Evolutionary conservation across 2,888 invertebrate genomes (phyloP).

Genomic region (Salticus scenicus): DNA sequence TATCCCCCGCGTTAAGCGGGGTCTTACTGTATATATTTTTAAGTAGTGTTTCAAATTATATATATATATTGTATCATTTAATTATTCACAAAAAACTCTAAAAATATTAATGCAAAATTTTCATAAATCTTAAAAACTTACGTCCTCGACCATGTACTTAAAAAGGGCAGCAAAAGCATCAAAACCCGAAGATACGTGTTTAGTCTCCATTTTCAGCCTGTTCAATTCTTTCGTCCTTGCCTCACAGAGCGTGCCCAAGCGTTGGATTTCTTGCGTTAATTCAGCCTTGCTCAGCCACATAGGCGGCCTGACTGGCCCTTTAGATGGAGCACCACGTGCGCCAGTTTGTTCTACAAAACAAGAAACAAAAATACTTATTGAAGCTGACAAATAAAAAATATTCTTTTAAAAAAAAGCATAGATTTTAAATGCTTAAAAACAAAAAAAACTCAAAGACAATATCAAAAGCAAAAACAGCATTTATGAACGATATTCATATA

Average conservation of each 20-base stretch:
- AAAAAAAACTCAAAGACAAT: too few relatives aligned
- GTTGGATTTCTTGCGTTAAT: slow-evolving; percentile 74
- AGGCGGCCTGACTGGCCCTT: slow-evolving; percentile 49
- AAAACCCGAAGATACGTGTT: slow-evolving; percentile 81
- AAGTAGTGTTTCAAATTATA: too few relatives aligned
- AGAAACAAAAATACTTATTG: background rate
- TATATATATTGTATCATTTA: too few relatives aligned
- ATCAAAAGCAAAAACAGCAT: too few relatives aligned
- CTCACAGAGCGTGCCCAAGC: slow-evolving; percentile 76
- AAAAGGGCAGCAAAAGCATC: slow-evolving; percentile 90
- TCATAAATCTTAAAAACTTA: too few relatives aligned
- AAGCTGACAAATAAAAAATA: background rate
- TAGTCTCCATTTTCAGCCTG: slow-evolving; percentile 75
- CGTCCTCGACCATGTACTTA: slow-evolving; percentile 85
- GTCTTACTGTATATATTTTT: too few relatives aligned
- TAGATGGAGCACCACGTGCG: background rate
- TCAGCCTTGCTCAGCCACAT: slow-evolving; percentile 64
- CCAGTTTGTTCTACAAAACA: slow-evolving; percentile 43
- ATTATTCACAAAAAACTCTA: too few relatives aligned
- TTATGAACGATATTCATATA: too few relatives aligned
- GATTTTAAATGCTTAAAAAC: too few relatives aligned
- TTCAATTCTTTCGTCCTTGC: slow-evolving; percentile 76
- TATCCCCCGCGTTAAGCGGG: too few relatives aligned
- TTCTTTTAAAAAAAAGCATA: too few relatives aligned
- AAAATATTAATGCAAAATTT: too few relatives aligned